Conservation (phyloP, 2,888 invertebrate genomes). For the Parnassius apollo region DNA sequence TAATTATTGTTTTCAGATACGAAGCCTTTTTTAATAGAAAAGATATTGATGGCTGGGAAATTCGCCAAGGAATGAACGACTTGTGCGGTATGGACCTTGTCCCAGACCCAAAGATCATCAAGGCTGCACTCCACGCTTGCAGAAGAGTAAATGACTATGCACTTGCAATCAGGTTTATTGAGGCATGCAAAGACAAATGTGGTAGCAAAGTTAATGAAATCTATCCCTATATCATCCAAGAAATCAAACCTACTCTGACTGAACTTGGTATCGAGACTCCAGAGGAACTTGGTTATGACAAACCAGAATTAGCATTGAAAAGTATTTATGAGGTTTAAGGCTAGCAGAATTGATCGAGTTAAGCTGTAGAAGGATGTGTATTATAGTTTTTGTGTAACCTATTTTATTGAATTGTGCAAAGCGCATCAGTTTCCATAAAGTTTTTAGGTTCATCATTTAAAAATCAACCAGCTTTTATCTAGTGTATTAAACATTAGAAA, state of each 20-base stretch:
- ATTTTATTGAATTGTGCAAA: slow-evolving; percentile 60
- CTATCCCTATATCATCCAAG: slow-evolving; percentile 93
- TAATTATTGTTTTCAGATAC: slow-evolving; percentile 80
- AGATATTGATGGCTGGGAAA: slow-evolving; percentile 97
- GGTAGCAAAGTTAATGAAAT: slow-evolving; percentile 87
- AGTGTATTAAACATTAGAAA: slow-evolving; percentile 62
- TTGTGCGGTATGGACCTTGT: slow-evolving; percentile 94
- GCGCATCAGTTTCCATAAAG: slow-evolving; percentile 43
- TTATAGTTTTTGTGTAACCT: slow-evolving; percentile 67
- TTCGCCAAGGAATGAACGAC: slow-evolving; percentile 95
- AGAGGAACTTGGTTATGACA: slow-evolving; percentile 97
- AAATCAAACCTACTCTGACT: slow-evolving; percentile 94
- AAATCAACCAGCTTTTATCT: slow-evolving; percentile 53
- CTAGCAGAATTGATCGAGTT: slow-evolving; percentile 44
- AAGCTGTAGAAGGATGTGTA: slow-evolving; percentile 71
- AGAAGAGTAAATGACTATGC: slow-evolving; percentile 97
- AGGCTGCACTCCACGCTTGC: slow-evolving; percentile 93
- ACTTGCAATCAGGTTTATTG: slow-evolving; percentile 94
- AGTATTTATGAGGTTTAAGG: slow-evolving; percentile 85
- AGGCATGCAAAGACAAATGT: slow-evolving; percentile 94
- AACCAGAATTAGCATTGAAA: slow-evolving; percentile 94
- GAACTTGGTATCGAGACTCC: slow-evolving; percentile 97
- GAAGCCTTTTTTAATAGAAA: slow-evolving; percentile 91
- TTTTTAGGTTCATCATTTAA: slow-evolving; percentile 50
- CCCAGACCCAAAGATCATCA: slow-evolving; percentile 94